These are phyloP conservation scores for Opisthocomus hoazin DNA, from an alignment of 2,113 vertebrate species.

Conservation along the genomic window DNA sequence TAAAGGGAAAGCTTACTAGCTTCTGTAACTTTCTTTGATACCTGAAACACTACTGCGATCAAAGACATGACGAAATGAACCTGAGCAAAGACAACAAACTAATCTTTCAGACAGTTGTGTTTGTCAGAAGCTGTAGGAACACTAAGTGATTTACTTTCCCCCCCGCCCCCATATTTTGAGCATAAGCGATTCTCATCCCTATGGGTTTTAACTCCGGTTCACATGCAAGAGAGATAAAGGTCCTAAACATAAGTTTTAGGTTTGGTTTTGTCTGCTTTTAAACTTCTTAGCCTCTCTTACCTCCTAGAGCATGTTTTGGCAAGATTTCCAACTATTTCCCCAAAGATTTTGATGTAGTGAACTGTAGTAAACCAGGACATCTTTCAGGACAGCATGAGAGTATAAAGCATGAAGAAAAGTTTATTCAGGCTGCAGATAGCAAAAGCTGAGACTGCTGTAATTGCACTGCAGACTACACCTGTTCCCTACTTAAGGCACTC, in stretches of 20 bases:
- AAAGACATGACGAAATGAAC: not conserved
- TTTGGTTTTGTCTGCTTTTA: slow-evolving; percentile 16
- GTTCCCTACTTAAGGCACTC: slow-evolving; percentile 47
- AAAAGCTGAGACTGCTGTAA: slow-evolving; percentile 51
- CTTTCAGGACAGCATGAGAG: slow-evolving; percentile 51
- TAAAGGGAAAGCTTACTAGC: not conserved
- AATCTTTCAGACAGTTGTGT: not conserved
- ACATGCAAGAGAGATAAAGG: not conserved
- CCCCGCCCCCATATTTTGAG: not conserved
- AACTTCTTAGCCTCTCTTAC: slow-evolving; percentile 35
- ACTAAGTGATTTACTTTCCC: not conserved
- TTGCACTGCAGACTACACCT: slow-evolving; percentile 40
- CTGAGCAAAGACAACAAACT: not conserved
- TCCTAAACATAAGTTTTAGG: not conserved
- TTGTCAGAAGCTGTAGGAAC: too few relatives aligned
- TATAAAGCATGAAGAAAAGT: slow-evolving; percentile 50
- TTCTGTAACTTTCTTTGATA: not conserved
- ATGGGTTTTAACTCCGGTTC: not conserved
- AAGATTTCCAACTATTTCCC: slow-evolving; percentile 48
- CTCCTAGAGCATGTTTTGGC: slow-evolving; percentile 36
- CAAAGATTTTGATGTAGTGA: slow-evolving; percentile 21
- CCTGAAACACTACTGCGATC: not conserved
- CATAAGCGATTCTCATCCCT: not conserved
- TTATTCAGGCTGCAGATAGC: slow-evolving; percentile 48
- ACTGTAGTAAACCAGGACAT: slow-evolving; percentile 25